phyloP scores from a whole-genome alignment of 2,888 invertebrate genomes.

The Hyalella azteca region DNA sequence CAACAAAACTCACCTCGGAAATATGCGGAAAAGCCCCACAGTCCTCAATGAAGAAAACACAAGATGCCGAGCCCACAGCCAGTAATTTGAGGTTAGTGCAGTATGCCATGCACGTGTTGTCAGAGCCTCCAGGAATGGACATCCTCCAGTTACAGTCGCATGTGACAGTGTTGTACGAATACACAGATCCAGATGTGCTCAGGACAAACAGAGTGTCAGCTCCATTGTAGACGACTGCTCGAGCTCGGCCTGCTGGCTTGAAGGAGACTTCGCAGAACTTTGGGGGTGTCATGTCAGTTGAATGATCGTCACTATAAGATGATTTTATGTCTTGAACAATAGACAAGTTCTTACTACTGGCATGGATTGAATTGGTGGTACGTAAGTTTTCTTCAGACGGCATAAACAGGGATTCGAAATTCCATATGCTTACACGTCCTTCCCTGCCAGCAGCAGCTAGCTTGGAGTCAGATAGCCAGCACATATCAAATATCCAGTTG shows the following conservation, averaged over 20 bases:
- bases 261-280: neutral
- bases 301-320: neutral
- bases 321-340: neutral
- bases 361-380: neutral
- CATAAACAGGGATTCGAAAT: neutral
- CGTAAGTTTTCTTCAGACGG: neutral
- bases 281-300: neutral
- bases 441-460: neutral
- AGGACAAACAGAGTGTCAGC: neutral
- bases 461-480: neutral
- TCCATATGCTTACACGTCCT: neutral
- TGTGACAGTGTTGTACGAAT: neutral
- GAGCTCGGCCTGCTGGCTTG: neutral
- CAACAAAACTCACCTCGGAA: neutral
- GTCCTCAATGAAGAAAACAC: neutral
- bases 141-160: neutral
- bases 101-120: slow-evolving; percentile 20
- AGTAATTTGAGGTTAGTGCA: neutral
- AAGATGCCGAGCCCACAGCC: neutral
- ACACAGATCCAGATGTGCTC: neutral
- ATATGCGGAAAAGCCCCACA: neutral
- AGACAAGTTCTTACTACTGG: neutral
- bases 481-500: slow-evolving; percentile 6
- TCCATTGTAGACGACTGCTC: neutral
- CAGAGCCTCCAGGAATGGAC: neutral